phyloP scores from a whole-genome alignment of 2,113 vertebrate genomes.

The Catharus fuscescens region DNA sequence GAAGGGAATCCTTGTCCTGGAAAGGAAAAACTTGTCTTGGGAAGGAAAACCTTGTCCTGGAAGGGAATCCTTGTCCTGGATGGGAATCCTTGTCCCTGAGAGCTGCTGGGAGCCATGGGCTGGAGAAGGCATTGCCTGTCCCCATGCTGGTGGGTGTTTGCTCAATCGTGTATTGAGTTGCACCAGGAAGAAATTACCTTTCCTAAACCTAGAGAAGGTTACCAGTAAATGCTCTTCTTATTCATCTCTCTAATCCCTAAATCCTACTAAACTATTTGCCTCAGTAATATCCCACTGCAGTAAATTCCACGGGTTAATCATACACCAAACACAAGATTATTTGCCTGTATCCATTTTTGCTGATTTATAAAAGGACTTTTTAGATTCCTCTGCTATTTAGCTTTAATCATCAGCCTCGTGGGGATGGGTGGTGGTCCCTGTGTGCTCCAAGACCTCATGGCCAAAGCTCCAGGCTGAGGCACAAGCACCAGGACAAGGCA shows the following conservation, averaged over 20 bases:
- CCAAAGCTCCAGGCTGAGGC: neutral
- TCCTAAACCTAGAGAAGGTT: conserved; percentile 12
- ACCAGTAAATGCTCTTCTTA: conserved; percentile 19
- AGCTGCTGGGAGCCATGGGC: neutral
- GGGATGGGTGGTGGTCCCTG: neutral
- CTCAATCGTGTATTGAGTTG: neutral
- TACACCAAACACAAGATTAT: conserved; percentile 56
- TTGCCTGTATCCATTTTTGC: conserved; percentile 52
- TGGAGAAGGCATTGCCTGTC: neutral
- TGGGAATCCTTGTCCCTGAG: neutral
- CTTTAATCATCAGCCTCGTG: neutral
- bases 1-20: neutral
- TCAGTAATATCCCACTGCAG: conserved; percentile 61
- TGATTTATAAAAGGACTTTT: neutral
- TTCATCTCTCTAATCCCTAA: conserved; percentile 64
- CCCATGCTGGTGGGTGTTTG: neutral
- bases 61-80: too few relatives aligned
- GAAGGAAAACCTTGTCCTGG: too few relatives aligned
- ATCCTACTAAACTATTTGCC: conserved; percentile 62
- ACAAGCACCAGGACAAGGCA: neutral
- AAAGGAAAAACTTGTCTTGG: neutral
- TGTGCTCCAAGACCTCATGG: neutral
- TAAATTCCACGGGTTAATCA: conserved; percentile 75
- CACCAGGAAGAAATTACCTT: neutral
- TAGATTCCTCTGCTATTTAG: neutral